Percentiles rank a stretch among this genome's conserved stretches.
phyloP scores from a whole-genome alignment of 2,113 vertebrate species.

The Pipa parva region DNA sequence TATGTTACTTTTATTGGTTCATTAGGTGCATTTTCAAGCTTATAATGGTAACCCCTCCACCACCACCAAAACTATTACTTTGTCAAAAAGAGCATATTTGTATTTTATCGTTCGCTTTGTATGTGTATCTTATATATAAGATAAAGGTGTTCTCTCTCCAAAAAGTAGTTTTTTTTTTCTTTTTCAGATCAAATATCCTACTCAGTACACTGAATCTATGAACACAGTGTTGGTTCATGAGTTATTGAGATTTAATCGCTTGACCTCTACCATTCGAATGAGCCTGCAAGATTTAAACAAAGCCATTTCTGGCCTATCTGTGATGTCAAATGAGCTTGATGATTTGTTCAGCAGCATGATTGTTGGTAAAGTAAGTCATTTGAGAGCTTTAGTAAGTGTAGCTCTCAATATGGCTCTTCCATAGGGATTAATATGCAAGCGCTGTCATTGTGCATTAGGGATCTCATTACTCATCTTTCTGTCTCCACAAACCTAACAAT shows the following conservation, averaged over 20 bases:
- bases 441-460: conserved; percentile 36
- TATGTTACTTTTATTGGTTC: too few relatives aligned
- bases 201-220: conserved; percentile 40
- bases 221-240: conserved; percentile 29
- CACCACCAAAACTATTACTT: too few relatives aligned
- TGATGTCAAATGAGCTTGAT: conserved; percentile 44
- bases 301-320: conserved; percentile 39
- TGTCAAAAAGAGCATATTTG: too few relatives aligned
- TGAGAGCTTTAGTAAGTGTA: conserved; percentile 18
- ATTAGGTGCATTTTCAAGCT: too few relatives aligned
- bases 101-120: too few relatives aligned
- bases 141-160: too few relatives aligned
- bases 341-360: conserved; percentile 44
- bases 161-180: conserved; percentile 39
- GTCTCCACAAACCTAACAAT: conserved; percentile 18
- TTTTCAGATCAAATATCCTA: conserved; percentile 30
- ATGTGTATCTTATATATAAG: too few relatives aligned
- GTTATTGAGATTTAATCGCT: conserved; percentile 21
- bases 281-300: conserved; percentile 40
- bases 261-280: conserved; percentile 38
- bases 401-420: conserved; percentile 27
- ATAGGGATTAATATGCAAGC: conserved; percentile 36
- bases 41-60: too few relatives aligned
- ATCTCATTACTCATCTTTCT: conserved; percentile 38
- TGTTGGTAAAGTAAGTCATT: conserved; percentile 45